Conservation (phyloP, 2,888 invertebrate species). For the Volucella inflata region DNA sequence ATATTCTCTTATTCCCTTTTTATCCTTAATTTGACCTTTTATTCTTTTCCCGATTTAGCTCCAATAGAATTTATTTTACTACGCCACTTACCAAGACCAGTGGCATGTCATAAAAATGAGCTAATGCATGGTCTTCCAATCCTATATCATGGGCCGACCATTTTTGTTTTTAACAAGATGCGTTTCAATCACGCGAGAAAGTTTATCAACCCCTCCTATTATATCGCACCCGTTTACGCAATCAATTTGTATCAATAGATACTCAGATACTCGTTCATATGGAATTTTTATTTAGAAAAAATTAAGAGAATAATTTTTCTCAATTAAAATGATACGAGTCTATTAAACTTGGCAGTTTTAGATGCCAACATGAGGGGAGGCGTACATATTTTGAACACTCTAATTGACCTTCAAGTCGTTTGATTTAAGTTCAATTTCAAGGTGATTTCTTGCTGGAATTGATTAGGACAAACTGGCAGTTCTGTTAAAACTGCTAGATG, state of each 20-base stretch:
- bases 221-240: not conserved
- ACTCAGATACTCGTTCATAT: too few species aligned
- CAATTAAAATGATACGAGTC: constrained; percentile 19
- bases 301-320: constrained; percentile 27
- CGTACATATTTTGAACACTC: constrained; percentile 44
- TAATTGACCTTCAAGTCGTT: constrained; percentile 26
- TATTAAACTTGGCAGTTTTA: constrained; percentile 16
- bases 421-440: constrained; percentile 52
- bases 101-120: constrained; percentile 11
- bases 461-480: not conserved
- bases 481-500: too few species aligned
- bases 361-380: not conserved
- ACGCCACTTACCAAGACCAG: constrained; percentile 3
- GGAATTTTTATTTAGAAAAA: not conserved
- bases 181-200: constrained; percentile 16
- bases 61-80: constrained; percentile 31
- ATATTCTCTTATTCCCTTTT: not conserved
- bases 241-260: constrained; percentile 16
- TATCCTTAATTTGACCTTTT: constrained; percentile 5
- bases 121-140: constrained; percentile 3
- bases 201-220: not conserved
- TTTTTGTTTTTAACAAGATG: not conserved
- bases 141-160: not conserved
- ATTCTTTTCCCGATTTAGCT: not conserved
- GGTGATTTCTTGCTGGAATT: constrained; percentile 25